Conservation (phyloP, 2,797 vertebrate genomes). For the Cephalopachus bancanus region DNA sequence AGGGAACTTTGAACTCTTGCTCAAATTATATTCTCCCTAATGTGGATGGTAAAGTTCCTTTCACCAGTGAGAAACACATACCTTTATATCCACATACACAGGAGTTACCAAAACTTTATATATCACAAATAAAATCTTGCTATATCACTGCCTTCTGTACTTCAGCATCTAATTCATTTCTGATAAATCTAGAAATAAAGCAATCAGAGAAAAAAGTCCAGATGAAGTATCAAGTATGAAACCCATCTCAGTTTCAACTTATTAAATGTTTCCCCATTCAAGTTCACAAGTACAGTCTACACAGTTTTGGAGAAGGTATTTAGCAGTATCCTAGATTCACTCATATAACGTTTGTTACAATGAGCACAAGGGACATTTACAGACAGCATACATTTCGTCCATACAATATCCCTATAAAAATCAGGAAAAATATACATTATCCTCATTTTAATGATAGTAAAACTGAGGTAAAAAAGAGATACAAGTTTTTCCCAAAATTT, state of each 20-base stretch:
- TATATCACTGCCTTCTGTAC: background rate
- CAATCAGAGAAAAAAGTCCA: background rate
- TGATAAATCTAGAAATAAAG: slow-evolving; percentile 53
- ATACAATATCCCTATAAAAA: slow-evolving; percentile 31
- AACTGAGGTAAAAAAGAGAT: slow-evolving; percentile 33
- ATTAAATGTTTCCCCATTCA: slow-evolving; percentile 42
- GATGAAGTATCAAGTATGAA: slow-evolving; percentile 57
- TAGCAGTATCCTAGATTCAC: slow-evolving; percentile 36
- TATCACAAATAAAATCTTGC: slow-evolving; percentile 27
- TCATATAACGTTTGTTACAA: slow-evolving; percentile 57
- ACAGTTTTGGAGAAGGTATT: slow-evolving; percentile 30
- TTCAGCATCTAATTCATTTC: slow-evolving; percentile 54
- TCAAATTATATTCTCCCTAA: background rate
- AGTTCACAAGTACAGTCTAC: slow-evolving; percentile 42
- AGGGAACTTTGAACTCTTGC: background rate
- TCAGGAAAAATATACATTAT: background rate
- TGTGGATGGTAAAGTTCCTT: background rate
- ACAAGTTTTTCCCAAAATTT: background rate
- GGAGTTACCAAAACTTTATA: slow-evolving; percentile 25
- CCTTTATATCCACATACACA: background rate
- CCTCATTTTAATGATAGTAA: slow-evolving; percentile 57
- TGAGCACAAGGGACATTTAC: slow-evolving; percentile 38
- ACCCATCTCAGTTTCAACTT: slow-evolving; percentile 31
- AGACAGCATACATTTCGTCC: background rate
- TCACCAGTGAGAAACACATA: background rate